Evolutionary conservation across 2,113 vertebrate species (phyloP), one percentile per base, ranked within the genome.

Genomic region (Seriola quinqueradiata): DNA sequence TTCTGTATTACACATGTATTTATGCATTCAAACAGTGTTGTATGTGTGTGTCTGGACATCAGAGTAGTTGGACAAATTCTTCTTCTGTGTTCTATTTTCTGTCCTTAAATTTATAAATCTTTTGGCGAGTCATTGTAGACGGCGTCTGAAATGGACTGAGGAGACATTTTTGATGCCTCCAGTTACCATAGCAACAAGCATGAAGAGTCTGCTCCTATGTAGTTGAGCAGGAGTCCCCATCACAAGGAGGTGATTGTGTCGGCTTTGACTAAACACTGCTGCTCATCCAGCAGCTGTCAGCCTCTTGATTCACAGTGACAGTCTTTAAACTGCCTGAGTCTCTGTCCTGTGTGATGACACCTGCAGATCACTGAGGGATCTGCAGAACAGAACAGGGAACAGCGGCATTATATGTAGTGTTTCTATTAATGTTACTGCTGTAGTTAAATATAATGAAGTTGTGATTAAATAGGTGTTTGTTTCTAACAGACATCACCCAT

Each of bases 401-500:
- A 28, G 25, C 4, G 12, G 16, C 11, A 28, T 59, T 61, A 8
- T 6, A 59, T 63, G 16, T 19, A 8, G 17, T 6, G 13, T 69
- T 55, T 36, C 48, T 52, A 40, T 52, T 3, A 7, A 21, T 48
- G 34, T 5, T 8, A 38, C 32, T 60, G 40, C 21, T 12, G 5
- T 57, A n/a, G 64, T 58, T 12, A 28, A 58, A 58, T 58, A 7
- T 5, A 61, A 40, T 17, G 8, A 12, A 42, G 28, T 54, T 71
- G 17, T 66, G 2, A 80, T 48, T 19, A 7, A 36, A 42, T 65
- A 1, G 0, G 3, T 68, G 19, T 72, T 19, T 73, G 44, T 64
- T 65, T 80, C 70, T 76, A 17, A 13, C 84, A 96, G 96, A 96
- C 73, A 96, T 96, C 83, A 96, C 96, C 71, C 96, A 96, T 88